Evolutionary conservation across 2,113 vertebrate species (phyloP), one percentile per base, ranked within the genome.

Genomic region (Gasterosteus aculeatus): DNA sequence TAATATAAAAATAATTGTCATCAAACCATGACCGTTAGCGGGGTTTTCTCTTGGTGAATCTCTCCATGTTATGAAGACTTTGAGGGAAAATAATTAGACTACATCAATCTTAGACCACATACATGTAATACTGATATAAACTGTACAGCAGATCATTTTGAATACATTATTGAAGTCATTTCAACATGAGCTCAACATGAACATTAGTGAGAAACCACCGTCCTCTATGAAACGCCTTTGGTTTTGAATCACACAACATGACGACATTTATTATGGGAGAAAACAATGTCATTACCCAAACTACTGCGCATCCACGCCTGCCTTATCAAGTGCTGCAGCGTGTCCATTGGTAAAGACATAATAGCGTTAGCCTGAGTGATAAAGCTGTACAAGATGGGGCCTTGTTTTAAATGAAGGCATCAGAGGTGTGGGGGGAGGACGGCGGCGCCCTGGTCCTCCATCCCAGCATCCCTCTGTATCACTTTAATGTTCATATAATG

Each of bases 401-500:
- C 84, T 77, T 73, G 82, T 78, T 76, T 78, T 78, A 82, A 81
- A 88, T 86, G 88, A 89, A 87, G 85, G 78, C 67, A 16, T 87
- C 84, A 75, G 67, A 49, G 74, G 38, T 57, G 60, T 35, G 59
- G 88, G 85, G 84, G 86, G 61, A 64, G 82, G 84, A 76, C 15
- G 11, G 65, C 72, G 58, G 78, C 87, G 82, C 77, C 75, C 66
- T 53, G 74, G 89, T 74, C 85, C 78, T 89, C 87, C 88, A 85
- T 91, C 87, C 92, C 87, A 81, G 80, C 88, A 83, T 91, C 88
- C 73, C 90, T 91, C 90, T 91, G 93, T 92, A 92, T 94, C 93
- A 94, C 93, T 94, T 94, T 95, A 95, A 95, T 94, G 93, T 94
- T 93, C 91, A 91, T 87, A 91, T 95, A 95, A 95, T 93, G 94